Conservation (phyloP, 2,888 invertebrate genomes). For the Prosapia bicincta region DNA sequence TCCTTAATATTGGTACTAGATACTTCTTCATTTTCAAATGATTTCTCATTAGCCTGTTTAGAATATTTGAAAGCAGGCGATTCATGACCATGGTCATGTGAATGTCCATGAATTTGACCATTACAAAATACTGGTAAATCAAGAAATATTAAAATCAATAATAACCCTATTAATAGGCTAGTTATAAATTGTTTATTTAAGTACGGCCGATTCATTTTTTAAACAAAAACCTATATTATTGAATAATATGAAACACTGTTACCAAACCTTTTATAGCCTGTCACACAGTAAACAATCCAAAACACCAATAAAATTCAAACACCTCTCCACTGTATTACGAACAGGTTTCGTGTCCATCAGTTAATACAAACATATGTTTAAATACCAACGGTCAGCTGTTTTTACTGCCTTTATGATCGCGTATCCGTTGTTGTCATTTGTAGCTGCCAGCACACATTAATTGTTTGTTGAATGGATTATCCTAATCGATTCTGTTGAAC, state of each 20-base stretch:
- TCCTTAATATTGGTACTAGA: conserved; percentile 11
- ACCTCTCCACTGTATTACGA: not conserved
- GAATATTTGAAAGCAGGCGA: conserved; percentile 82
- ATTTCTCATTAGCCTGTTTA: conserved; percentile 58
- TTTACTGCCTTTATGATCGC: too few species aligned
- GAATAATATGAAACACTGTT: not conserved
- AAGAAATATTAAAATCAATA: conserved; percentile 42
- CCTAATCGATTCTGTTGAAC: too few species aligned
- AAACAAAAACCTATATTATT: too few species aligned
- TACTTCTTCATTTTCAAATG: conserved; percentile 34
- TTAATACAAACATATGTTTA: not conserved
- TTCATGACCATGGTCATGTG: conserved; percentile 50
- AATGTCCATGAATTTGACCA: conserved; percentile 39
- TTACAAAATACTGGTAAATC: conserved; percentile 44
- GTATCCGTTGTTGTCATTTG: too few species aligned
- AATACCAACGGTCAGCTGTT: not conserved
- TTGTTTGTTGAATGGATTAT: too few species aligned
- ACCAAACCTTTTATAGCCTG: not conserved
- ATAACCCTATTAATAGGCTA: conserved; percentile 24
- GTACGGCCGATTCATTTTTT: not conserved
- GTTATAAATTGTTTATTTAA: conserved; percentile 19
- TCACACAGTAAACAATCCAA: not conserved
- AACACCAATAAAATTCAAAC: not conserved
- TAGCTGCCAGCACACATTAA: too few species aligned
- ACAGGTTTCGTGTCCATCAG: not conserved